Evolutionary conservation across 2,797 vertebrate genomes (phyloP), one percentile per base, ranked within the genome.

Genomic region (Parauchenoglanis punctatus): DNA sequence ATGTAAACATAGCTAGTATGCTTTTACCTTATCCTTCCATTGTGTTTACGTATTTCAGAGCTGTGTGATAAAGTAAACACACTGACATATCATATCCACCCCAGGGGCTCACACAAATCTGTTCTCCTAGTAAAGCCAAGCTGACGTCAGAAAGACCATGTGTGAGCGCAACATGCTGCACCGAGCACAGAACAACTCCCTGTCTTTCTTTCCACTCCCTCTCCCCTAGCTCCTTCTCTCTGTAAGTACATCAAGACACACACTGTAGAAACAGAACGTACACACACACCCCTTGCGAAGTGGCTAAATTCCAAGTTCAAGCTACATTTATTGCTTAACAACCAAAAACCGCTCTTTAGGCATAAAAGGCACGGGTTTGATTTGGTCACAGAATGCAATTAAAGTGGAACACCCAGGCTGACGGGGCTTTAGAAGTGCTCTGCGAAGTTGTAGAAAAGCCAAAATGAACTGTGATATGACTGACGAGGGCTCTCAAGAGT

Each of bases 31-130:
- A 67, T 59, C 12, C 18, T 10, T 70, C 2, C 23, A 44, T 4
- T 44, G 12, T 61, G 15, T 85, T 85, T 85, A 85, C n/a, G 56
- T 63, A 20, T 46, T 70, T 44, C 8, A 86, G 85, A 90, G 93
- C 70, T 87, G 80, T 35, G 20, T 80, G 87, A 87, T 56, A n/a
- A 91, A 90, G 92, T 93, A 92, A 94, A 94, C 93, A 94, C 91
- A 94, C 90, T 89, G 91, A 93, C 91, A 93, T 89, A 91, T 93
- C 93, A 93, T 89, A 89, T 91, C 93, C 93, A 92, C 93, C 93
- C 91, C 85, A 44, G 92, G 81, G 91, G 89, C 88, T 87, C 83
- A 15, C 49, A 82, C 84, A 95, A 94, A 94, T 92, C 94, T 95
- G 94, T 92, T 92, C 91, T 70, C 84, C 61, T 52, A 85, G 87